These are phyloP conservation scores for Syngnathoides biaculeatus DNA, from an alignment of 2,113 vertebrate genomes.

Conservation along the genomic window DNA sequence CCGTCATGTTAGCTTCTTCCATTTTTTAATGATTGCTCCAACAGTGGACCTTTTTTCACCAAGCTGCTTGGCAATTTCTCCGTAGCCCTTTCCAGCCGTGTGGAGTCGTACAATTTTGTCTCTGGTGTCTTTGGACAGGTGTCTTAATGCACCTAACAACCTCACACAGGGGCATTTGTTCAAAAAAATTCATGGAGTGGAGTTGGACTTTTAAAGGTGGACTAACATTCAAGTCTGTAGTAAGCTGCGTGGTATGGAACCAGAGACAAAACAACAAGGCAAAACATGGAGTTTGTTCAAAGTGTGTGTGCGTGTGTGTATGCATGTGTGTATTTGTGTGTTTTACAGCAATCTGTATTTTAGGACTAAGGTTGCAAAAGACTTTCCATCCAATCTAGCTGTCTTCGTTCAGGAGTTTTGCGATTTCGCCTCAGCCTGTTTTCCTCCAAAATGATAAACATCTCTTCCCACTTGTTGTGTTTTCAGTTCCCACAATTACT, in stretches of 20 bases:
- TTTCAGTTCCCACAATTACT: conserved; percentile 18
- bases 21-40: too few relatives aligned
- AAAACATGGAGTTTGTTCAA: background rate
- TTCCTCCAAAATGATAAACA: background rate
- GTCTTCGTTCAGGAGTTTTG: conserved; percentile 2
- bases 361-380: conserved; percentile 15
- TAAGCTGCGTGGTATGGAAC: background rate
- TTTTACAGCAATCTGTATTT: conserved; percentile 23
- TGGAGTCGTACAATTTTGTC: too few relatives aligned
- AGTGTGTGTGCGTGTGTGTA: background rate
- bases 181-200: too few relatives aligned
- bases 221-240: background rate
- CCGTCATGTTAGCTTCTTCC: too few relatives aligned
- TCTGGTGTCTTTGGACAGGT: too few relatives aligned
- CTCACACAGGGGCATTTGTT: too few relatives aligned
- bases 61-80: too few relatives aligned
- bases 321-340: background rate
- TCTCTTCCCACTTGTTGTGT: background rate
- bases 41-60: too few relatives aligned
- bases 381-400: conserved; percentile 14
- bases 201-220: too few relatives aligned
- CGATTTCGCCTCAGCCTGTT: conserved; percentile 4
- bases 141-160: too few relatives aligned
- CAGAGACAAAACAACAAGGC: background rate
- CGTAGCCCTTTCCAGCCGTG: too few relatives aligned